phyloP scores from a whole-genome alignment of 2,113 vertebrate species.

The Nothobranchius furzeri region DNA sequence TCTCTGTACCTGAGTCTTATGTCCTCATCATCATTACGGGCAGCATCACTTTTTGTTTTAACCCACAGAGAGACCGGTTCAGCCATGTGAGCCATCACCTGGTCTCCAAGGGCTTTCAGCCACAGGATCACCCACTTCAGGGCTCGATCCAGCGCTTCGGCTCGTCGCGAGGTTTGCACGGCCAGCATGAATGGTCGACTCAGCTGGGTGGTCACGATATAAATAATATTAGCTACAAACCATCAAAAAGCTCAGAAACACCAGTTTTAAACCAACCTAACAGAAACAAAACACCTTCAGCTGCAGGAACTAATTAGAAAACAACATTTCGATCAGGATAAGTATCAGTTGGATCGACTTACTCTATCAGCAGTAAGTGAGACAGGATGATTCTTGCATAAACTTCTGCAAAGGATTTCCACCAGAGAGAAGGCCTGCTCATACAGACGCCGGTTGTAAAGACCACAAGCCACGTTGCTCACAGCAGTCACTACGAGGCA shows the following conservation, averaged over 20 bases:
- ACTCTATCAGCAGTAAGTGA: constrained; percentile 83
- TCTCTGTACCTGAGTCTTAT: constrained; percentile 79
- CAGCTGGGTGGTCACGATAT: constrained; percentile 66
- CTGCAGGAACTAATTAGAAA: too few species aligned
- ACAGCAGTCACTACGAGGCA: constrained; percentile 75
- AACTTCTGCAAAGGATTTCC: constrained; percentile 78
- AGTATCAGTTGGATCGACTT: neutral
- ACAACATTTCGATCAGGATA: too few species aligned
- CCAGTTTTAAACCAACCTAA: too few species aligned
- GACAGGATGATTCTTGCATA: constrained; percentile 60
- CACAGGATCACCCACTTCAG: constrained; percentile 81
- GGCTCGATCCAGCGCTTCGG: constrained; percentile 76
- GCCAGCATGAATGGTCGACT: constrained; percentile 83
- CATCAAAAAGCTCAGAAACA: neutral
- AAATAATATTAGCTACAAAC: neutral
- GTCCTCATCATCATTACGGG: constrained; percentile 79
- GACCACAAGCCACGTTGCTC: constrained; percentile 83
- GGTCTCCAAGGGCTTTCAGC: constrained; percentile 77
- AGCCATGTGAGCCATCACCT: constrained; percentile 68
- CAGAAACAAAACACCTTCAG: too few species aligned
- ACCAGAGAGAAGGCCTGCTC: constrained; percentile 78
- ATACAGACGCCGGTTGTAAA: constrained; percentile 84
- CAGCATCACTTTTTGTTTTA: constrained; percentile 83
- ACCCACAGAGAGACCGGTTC: constrained; percentile 88
- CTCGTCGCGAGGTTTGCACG: constrained; percentile 82